Base-by-base conservation (phyloP, 1,140 invertebrate species). In the Odontomachus brunneus region DNA sequence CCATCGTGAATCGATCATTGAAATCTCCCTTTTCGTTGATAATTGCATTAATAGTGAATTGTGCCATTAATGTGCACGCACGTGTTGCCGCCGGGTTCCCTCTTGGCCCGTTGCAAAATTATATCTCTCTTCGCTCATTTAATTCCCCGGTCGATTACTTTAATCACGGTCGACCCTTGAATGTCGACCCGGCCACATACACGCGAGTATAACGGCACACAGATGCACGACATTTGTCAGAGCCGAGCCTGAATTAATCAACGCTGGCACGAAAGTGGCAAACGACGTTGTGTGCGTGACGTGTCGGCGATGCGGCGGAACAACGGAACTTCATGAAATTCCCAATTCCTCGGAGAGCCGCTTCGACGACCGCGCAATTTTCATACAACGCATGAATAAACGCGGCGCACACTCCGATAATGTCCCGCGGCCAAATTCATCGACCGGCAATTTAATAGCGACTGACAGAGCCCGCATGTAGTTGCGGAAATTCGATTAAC, bases 171-270 rank as follows among this genome's bases (percentile, higher is more conserved):
- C 51, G 26, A 12, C 14, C 38, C 57, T 60, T 59, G 57, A 26
- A 38, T 17, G 33, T 49, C 17, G n/a, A 83, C 7, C n/a, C 19
- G 29, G n/a, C 5, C 22, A 24, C 63, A 15, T 9, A 29, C 26
- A 33, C 14, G 24, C 9, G 9, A 14, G 24, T 44, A 5, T 73
- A 11, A 33, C 12, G 12, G 5, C 44, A 9, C 17, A 57, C n/a
- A 19, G 15, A n/a, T 51, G 69, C 75, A 51, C 75, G 33, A 69
- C 19, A 57, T 24, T 44, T 67, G 22, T 67, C 49, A 57, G 38
- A 66, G 29, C 19, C 9, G 15, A 14, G 22, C 24, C 22, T 71
- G 49, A 80, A 80, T 80, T 80, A 80, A 80, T 80, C 38, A 80
- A 80, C 44, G 33, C 29, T 17, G 69, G 24, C 65, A 71, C 44